Percentiles rank a stretch among this genome's conserved stretches.
Conservation (phyloP, 2,797 vertebrate genomes). For the Epinephelus malabaricus region DNA sequence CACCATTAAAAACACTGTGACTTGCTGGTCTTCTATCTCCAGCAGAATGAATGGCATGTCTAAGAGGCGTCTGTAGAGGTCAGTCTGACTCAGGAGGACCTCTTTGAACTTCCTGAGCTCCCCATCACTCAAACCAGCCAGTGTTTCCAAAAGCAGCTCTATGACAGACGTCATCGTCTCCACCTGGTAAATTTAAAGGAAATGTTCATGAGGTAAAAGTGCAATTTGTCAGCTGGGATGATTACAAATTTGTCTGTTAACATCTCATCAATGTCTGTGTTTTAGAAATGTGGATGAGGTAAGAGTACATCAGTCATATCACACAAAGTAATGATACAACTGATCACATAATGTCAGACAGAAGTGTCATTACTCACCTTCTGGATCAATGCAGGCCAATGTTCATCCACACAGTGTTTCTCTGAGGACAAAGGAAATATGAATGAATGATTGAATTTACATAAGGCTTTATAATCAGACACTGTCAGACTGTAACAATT, state of each 20-base stretch:
- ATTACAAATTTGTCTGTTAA: neutral
- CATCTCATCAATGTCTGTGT: neutral
- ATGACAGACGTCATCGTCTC: neutral
- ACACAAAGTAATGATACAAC: too few relatives aligned
- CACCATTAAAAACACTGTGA: neutral
- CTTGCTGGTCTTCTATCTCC: neutral
- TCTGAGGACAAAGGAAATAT: neutral
- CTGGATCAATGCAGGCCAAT: neutral
- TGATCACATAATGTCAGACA: too few relatives aligned
- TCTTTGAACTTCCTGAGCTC: fast-evolving
- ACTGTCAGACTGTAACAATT: neutral
- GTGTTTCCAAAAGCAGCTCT: slow-evolving; percentile 25
- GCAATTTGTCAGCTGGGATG: neutral
- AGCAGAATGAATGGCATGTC: fast-evolving
- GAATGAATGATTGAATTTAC: neutral
- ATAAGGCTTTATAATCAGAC: neutral
- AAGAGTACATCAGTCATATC: too few relatives aligned
- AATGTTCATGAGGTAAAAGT: neutral
- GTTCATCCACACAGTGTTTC: neutral
- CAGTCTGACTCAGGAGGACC: fast-evolving
- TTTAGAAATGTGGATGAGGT: neutral
- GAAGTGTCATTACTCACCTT: slow-evolving; percentile 14
- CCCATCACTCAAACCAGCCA: neutral
- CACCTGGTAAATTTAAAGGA: slow-evolving; percentile 24
- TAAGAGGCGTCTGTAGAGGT: fast-evolving